Conservation (phyloP, 2,113 vertebrate species). For the Elephas maximus region DNA sequence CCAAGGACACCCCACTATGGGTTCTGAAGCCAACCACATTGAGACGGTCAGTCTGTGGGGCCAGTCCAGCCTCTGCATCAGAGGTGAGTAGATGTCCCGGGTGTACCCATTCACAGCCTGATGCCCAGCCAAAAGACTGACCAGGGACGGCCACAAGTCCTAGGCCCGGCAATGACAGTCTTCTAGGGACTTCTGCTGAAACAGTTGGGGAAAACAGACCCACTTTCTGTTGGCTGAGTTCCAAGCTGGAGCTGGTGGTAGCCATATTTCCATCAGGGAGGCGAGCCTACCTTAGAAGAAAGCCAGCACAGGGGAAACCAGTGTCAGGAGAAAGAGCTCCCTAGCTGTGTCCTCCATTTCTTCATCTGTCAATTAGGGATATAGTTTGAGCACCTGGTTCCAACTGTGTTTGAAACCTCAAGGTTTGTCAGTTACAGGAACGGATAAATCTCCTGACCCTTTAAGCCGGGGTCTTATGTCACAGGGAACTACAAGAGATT, state of each 20-base stretch:
- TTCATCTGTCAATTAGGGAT: background rate
- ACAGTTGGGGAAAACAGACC: rapidly evolving
- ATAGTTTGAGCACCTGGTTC: background rate
- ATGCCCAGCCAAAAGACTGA: background rate
- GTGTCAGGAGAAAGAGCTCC: background rate
- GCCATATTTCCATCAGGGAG: background rate
- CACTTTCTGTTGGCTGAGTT: background rate
- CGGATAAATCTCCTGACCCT: background rate
- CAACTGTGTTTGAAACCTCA: background rate
- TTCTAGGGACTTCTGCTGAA: background rate
- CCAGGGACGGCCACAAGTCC: background rate
- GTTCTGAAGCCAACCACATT: background rate
- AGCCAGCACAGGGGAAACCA: background rate
- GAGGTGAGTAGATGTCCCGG: background rate
- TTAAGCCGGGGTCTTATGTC: background rate
- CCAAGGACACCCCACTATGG: no score
- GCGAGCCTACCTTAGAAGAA: background rate
- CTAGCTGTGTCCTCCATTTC: background rate
- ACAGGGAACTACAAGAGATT: background rate
- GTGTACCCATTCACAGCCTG: background rate
- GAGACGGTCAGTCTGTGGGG: background rate
- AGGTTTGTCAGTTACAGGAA: background rate
- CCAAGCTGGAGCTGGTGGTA: background rate
- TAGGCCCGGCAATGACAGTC: background rate
- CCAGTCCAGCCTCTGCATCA: background rate